Conservation (phyloP, 2,888 invertebrate genomes). For the Torymus texanus region DNA sequence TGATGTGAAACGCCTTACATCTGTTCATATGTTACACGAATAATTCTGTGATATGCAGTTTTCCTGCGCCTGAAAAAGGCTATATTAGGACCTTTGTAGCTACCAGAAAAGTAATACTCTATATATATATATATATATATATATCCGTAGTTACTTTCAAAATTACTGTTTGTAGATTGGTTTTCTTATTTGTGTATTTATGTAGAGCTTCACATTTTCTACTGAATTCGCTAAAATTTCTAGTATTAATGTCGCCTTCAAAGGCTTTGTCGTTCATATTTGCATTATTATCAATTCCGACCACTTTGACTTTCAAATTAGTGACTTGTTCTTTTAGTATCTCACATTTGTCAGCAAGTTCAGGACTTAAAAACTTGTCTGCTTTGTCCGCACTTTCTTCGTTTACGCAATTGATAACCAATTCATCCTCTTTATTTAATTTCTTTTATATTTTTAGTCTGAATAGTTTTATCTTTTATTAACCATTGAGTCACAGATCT, state of each 20-base stretch:
- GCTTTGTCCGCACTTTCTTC: not conserved
- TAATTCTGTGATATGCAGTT: too few relatives aligned
- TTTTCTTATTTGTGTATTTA: not conserved
- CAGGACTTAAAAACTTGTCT: not conserved
- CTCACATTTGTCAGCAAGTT: not conserved
- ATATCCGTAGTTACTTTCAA: not conserved
- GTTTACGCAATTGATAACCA: slow-evolving; percentile 73
- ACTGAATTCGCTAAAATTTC: not conserved
- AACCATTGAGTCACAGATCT: too few relatives aligned
- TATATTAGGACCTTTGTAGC: too few relatives aligned
- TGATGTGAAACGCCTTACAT: too few relatives aligned
- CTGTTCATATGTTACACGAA: too few relatives aligned
- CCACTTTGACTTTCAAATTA: not conserved
- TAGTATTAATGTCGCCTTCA: not conserved
- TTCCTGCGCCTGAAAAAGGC: too few relatives aligned
- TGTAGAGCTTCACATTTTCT: not conserved
- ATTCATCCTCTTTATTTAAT: too few relatives aligned
- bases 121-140: not conserved
- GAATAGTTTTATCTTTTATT: too few relatives aligned
- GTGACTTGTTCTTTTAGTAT: not conserved
- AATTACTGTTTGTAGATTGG: not conserved
- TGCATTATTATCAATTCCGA: not conserved
- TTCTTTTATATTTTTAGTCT: too few relatives aligned
- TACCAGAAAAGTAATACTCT: too few relatives aligned
- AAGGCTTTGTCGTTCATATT: not conserved